Evolutionary conservation across 2,797 vertebrate genomes (phyloP).

Genomic region (Tamandua tetradactyla): DNA sequence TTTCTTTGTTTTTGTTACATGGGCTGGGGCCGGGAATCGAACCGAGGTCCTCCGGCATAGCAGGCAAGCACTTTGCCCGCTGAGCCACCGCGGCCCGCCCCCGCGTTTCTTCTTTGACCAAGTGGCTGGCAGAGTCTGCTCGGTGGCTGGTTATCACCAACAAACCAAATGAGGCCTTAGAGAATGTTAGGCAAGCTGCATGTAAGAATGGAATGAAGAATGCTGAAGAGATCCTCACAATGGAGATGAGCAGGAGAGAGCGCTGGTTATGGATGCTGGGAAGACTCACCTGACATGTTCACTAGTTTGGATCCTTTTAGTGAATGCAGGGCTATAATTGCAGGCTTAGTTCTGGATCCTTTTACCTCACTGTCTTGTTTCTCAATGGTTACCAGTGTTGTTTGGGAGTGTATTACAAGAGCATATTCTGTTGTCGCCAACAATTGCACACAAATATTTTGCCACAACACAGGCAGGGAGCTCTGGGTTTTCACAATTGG

Average conservation of each 20-base stretch:
- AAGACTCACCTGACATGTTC: not conserved
- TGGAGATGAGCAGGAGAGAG: not conserved
- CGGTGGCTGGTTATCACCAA: conserved; percentile 65
- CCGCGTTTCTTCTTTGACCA: conserved; percentile 11
- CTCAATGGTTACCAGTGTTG: not conserved
- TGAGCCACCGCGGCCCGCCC: too few relatives aligned
- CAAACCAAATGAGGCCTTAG: not conserved
- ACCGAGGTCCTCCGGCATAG: too few relatives aligned
- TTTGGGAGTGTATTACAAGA: too few relatives aligned
- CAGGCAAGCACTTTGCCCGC: too few relatives aligned
- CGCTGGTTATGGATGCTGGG: not conserved
- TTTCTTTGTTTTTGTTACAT: too few relatives aligned
- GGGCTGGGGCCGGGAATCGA: too few relatives aligned
- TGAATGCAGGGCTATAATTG: not conserved
- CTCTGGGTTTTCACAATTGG: not conserved
- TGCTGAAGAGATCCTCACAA: not conserved
- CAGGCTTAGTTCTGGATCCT: not conserved
- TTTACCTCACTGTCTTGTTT: not conserved
- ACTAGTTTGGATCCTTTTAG: not conserved
- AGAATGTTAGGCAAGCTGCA: conserved; percentile 48
- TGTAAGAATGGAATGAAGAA: conserved; percentile 47
- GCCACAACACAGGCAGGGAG: not conserved
- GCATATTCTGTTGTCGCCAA: not conserved
- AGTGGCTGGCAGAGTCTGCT: conserved; percentile 69
- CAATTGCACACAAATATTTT: not conserved